These are phyloP conservation scores for Dryobotodes eremita DNA, from an alignment of 2,888 invertebrate species.

Conservation along the genomic window DNA sequence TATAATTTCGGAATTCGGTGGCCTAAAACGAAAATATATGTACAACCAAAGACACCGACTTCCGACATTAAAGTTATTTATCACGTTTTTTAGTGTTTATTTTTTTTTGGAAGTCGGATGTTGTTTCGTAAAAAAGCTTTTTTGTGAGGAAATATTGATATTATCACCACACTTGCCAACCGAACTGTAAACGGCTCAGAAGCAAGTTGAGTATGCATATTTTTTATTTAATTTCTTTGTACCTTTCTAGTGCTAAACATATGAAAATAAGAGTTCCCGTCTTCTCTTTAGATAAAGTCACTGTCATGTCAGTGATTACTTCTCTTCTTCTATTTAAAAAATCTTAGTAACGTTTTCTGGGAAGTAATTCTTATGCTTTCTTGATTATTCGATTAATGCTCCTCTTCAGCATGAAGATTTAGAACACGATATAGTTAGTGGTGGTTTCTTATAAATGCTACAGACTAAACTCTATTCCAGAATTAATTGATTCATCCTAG, in stretches of 20 bases:
- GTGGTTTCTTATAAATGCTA: constrained; percentile 42
- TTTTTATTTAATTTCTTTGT: too few species aligned
- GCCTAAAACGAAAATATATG: too few species aligned
- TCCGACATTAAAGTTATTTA: too few species aligned
- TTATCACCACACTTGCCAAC: neutral
- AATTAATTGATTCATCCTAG: constrained; percentile 52
- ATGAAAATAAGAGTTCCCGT: neutral
- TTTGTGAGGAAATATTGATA: neutral
- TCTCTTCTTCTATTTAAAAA: neutral
- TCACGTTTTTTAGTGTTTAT: too few species aligned
- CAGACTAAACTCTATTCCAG: constrained; percentile 40
- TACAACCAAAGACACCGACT: too few species aligned
- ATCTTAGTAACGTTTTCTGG: neutral
- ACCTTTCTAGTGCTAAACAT: too few species aligned
- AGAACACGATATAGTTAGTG: constrained; percentile 23
- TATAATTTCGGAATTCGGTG: too few species aligned
- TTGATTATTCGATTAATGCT: constrained; percentile 9
- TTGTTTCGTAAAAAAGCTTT: too few species aligned
- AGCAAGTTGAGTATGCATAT: too few species aligned
- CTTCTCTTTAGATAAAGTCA: neutral
- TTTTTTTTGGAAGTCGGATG: too few species aligned
- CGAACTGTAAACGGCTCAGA: too few species aligned
- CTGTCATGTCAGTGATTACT: neutral
- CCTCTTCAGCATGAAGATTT: constrained; percentile 5
- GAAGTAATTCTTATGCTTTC: neutral